A percentile compares a stretch with the other conserved stretches of the same genome.
Conservation (phyloP, 2,113 vertebrate genomes). For the Zosterops japonicus region DNA sequence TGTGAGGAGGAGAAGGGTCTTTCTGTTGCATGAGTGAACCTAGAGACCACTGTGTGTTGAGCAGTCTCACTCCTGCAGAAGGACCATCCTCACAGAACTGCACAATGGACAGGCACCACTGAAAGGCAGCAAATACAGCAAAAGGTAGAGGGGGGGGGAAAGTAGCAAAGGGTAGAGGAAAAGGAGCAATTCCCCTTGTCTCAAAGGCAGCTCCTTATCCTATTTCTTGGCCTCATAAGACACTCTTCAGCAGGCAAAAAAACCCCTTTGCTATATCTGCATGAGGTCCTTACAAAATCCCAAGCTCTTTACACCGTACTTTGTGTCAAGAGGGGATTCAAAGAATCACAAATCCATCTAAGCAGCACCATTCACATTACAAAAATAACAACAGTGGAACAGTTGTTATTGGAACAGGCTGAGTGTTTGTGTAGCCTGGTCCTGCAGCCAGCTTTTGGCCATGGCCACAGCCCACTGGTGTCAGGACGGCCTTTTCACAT, state of each 20-base stretch:
- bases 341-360: neutral
- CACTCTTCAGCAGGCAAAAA: neutral
- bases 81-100: neutral
- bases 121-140: neutral
- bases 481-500: neutral
- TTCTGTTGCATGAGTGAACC: neutral
- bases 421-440: neutral
- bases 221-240: neutral
- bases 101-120: neutral
- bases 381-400: neutral
- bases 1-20: neutral
- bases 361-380: neutral
- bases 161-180: neutral
- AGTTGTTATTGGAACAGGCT: too few species aligned
- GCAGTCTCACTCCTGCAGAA: neutral
- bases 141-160: neutral
- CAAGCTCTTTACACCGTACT: neutral
- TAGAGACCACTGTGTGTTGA: rapidly evolving
- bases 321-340: neutral
- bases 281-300: neutral
- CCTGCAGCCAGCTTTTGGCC: neutral
- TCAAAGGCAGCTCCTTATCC: neutral
- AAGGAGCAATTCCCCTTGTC: neutral
- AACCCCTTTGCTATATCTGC: neutral
- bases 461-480: neutral